phyloP scores from a whole-genome alignment of 1,140 invertebrate genomes.

The Drosophila rhopaloa region DNA sequence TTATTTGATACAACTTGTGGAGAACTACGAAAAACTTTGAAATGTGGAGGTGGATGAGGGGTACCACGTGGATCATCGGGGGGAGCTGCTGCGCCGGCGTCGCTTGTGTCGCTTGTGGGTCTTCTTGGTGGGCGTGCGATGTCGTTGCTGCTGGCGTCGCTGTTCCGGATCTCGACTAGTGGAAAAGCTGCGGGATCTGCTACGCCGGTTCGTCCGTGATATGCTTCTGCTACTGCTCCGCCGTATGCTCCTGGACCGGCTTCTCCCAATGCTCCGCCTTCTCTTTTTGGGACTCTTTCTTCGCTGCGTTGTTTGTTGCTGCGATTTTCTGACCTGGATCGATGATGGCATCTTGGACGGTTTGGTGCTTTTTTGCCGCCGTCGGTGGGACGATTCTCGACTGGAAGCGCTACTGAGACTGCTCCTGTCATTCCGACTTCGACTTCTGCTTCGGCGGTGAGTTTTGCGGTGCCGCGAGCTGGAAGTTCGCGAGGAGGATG shows the following conservation, averaged over 20 bases:
- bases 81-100: constrained; percentile 61
- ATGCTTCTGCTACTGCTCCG: constrained; percentile 34
- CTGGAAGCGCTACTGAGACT: constrained; percentile 37
- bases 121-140: constrained; percentile 55
- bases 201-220: constrained; percentile 14
- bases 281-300: constrained; percentile 44
- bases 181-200: constrained; percentile 32
- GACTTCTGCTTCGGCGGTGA: constrained; percentile 36
- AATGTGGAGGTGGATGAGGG: neutral
- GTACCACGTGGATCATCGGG: constrained; percentile 5
- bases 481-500: constrained; percentile 20
- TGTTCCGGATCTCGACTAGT: constrained; percentile 12
- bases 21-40: constrained; percentile 9
- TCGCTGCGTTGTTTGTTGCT: constrained; percentile 18
- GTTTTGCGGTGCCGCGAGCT: constrained; percentile 28
- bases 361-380: constrained; percentile 43
- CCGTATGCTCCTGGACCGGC: constrained; percentile 9
- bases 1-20: constrained; percentile 24
- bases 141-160: constrained; percentile 35
- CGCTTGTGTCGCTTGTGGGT: constrained; percentile 68
- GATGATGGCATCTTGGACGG: constrained; percentile 14
- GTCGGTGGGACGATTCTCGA: constrained; percentile 16
- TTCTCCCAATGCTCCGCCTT: constrained; percentile 7
- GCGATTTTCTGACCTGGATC: constrained; percentile 22
- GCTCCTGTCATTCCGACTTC: constrained; percentile 23